These are phyloP conservation scores for Xiphias gladius DNA, from an alignment of 2,113 vertebrate genomes.

Conservation along the genomic window DNA sequence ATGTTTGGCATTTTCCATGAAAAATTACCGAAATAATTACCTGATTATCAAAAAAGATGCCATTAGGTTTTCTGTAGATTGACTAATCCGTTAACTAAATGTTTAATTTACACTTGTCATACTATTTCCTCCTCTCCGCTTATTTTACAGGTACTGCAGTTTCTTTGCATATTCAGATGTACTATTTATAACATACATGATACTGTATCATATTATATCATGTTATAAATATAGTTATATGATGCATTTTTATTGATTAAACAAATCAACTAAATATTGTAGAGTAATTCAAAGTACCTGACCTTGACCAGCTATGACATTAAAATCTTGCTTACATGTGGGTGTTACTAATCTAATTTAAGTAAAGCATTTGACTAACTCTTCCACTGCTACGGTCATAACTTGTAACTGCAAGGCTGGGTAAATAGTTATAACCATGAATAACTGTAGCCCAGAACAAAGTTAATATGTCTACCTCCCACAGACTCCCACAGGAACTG, in stretches of 20 bases:
- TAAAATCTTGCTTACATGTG: background rate
- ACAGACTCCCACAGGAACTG: conserved; percentile 1
- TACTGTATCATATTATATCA: background rate
- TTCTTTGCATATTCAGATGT: background rate
- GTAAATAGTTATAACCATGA: conserved; percentile 27
- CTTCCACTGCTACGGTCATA: background rate
- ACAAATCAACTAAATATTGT: background rate
- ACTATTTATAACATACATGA: too few species aligned
- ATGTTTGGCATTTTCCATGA: background rate
- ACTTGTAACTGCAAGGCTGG: background rate
- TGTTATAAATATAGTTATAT: too few species aligned
- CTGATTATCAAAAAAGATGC: background rate
- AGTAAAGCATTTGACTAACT: background rate
- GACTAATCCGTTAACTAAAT: background rate
- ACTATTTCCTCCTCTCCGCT: background rate
- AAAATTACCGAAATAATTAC: background rate
- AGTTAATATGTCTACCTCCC: background rate
- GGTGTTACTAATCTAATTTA: background rate
- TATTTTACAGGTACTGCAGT: background rate
- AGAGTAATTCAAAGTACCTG: background rate
- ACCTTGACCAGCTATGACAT: too few species aligned
- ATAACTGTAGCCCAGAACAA: conserved; percentile 6
- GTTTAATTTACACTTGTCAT: background rate
- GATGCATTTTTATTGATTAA: background rate
- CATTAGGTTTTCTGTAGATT: background rate